These are phyloP conservation scores for Aulostomus chinensis DNA, from an alignment of 2,797 vertebrate species.

Conservation along the genomic window DNA sequence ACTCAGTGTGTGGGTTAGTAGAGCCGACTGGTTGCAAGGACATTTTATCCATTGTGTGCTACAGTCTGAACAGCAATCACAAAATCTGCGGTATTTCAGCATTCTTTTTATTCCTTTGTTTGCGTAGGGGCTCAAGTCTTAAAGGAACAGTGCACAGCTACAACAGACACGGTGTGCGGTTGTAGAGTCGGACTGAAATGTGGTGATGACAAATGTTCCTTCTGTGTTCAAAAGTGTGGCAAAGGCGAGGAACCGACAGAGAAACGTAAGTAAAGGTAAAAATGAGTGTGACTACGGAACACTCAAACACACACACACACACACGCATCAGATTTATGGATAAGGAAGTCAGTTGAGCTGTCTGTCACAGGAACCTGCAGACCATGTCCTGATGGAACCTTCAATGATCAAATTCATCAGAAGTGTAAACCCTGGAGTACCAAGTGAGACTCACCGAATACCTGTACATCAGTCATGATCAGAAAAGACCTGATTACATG, in stretches of 20 bases:
- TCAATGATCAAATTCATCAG: conserved; percentile 69
- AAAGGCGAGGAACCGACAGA: conserved; percentile 64
- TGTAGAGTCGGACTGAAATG: conserved; percentile 68
- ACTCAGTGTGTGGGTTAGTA: conserved; percentile 63
- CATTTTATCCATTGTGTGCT: background rate
- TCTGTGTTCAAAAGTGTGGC: conserved; percentile 59
- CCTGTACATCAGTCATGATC: too few species aligned
- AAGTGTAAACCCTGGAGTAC: conserved; percentile 70
- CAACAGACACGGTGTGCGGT: conserved; percentile 65
- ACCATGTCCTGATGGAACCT: conserved; percentile 69
- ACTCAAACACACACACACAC: background rate
- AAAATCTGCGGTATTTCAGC: too few species aligned
- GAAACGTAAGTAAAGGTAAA: conserved; percentile 49
- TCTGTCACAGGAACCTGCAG: conserved; percentile 67
- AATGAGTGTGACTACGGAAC: background rate
- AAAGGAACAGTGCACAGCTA: conserved; percentile 38
- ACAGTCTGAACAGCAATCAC: too few species aligned
- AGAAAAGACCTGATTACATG: background rate
- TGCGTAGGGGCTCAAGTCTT: conserved; percentile 49
- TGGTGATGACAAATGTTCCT: conserved; percentile 46
- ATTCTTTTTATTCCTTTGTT: background rate
- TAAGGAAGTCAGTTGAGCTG: background rate
- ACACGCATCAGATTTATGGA: background rate
- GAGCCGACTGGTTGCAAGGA: background rate
- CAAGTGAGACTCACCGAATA: conserved; percentile 47